Evolutionary conservation across 2,113 vertebrate genomes (phyloP).

Genomic region (Ramphastos sulfuratus): DNA sequence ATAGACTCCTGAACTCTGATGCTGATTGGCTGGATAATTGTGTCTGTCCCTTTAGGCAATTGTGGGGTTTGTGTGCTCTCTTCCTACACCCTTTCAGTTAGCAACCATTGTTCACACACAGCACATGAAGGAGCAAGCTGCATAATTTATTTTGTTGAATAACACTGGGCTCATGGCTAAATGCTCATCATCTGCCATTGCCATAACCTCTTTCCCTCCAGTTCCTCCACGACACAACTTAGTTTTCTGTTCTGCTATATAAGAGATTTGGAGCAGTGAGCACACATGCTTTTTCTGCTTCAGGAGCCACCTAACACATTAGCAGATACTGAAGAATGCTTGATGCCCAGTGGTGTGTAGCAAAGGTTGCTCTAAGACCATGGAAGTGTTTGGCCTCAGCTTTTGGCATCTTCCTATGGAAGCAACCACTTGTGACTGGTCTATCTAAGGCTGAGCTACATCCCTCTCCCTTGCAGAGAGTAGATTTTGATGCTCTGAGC

Average conservation of each 20-base stretch:
- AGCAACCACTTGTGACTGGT: not conserved
- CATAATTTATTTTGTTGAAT: not conserved
- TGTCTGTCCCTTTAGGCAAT: not conserved
- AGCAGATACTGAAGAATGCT: not conserved
- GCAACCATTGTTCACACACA: not conserved
- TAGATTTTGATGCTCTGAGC: not conserved
- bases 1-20: not conserved
- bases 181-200: not conserved
- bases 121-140: not conserved
- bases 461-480: not conserved
- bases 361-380: not conserved
- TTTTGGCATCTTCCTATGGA: not conserved
- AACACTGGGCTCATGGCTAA: not conserved
- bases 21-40: not conserved
- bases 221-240: not conserved
- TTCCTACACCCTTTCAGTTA: not conserved
- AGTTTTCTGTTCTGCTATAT: not conserved
- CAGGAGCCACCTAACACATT: not conserved
- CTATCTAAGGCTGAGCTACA: not conserved
- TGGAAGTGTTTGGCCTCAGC: not conserved
- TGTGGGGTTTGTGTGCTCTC: not conserved
- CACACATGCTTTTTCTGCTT: not conserved
- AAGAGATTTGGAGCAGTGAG: not conserved
- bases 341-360: not conserved
- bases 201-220: not conserved